Evolutionary conservation across 2,888 invertebrate genomes (phyloP).

Genomic region (Pseudoips prasinana): DNA sequence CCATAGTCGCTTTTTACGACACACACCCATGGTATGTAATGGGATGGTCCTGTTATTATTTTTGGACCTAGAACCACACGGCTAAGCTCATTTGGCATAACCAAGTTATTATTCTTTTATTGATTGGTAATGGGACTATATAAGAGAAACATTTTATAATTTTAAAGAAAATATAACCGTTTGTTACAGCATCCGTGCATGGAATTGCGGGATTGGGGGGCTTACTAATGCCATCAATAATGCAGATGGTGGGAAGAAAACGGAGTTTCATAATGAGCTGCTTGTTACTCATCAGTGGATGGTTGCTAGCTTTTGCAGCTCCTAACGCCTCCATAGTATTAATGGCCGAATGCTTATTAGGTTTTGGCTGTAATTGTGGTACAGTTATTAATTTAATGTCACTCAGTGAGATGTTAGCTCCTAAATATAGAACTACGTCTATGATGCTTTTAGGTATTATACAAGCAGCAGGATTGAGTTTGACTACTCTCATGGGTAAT

Average conservation of each 20-base stretch:
- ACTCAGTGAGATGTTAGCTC: constrained; percentile 26
- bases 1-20: too few species aligned
- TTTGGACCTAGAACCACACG: too few species aligned
- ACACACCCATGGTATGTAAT: too few species aligned
- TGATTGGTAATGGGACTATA: too few species aligned
- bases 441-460: constrained; percentile 15
- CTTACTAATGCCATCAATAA: constrained; percentile 20
- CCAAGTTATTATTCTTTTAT: too few species aligned
- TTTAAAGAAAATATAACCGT: too few species aligned
- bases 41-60: too few species aligned
- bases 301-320: constrained; percentile 17
- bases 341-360: constrained; percentile 6
- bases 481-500: constrained; percentile 4
- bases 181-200: constrained; percentile 22
- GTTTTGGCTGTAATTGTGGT: constrained; percentile 20
- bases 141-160: too few species aligned
- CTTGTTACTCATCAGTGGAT: constrained; percentile 19
- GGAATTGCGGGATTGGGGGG: constrained; percentile 19
- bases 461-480: constrained; percentile 11
- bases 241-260: constrained; percentile 25
- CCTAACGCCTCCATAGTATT: neutral
- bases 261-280: constrained; percentile 18
- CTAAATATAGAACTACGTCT: constrained; percentile 16
- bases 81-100: too few species aligned
- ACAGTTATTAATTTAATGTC: constrained; percentile 22